Evolutionary conservation across 1,140 invertebrate species (phyloP), one percentile per base, ranked within the genome.

Genomic region (Brachionus koreanus): DNA sequence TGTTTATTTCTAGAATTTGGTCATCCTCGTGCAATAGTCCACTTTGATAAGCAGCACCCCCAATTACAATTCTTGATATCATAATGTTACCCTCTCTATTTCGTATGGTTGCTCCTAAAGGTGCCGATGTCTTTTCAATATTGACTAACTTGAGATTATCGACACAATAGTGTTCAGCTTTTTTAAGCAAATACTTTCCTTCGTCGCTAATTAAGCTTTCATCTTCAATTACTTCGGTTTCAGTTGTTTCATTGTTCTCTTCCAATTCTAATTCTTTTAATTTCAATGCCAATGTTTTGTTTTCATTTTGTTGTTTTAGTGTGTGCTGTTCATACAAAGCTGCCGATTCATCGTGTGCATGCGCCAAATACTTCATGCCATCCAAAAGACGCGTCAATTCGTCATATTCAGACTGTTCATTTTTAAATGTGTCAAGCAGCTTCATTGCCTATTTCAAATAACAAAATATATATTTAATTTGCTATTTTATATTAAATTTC

Each of bases 41-140:
- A 85, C 94, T 96, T 87, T 96, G 96, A 84, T 98, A 95, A 4
- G 96, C 96, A 4, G 94, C 94, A 1, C 96, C 96, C 7, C 96
- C 96, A 84, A 94, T 91, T 0, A 98, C 95, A 84, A 98, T 95
- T 84, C 96, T 92, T 33, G 95, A 95, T 83, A 98, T 95, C 35
- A 98, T 93, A 39, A 98, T 95, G 23, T 94, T 93, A 23, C 89
- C 88, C 85, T 97, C 89, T 83, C 90, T 90, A 86, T 90, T 98
- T 84, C 65, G 61, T 6, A 83, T 69, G 37, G 29, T 76, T 84
- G 84, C 87, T 88, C 92, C 95, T 87, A 98, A 89, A 65, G 95
- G 95, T 89, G 98, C 95, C 87, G 95, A 95, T 76, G 95, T 97
- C 89, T 98, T 98, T 88, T 97, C 95, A 85, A 98, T 95, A 89